Evolutionary conservation across 2,113 vertebrate species (phyloP), one percentile per base, ranked within the genome.

Genomic region (Gymnogyps californianus): DNA sequence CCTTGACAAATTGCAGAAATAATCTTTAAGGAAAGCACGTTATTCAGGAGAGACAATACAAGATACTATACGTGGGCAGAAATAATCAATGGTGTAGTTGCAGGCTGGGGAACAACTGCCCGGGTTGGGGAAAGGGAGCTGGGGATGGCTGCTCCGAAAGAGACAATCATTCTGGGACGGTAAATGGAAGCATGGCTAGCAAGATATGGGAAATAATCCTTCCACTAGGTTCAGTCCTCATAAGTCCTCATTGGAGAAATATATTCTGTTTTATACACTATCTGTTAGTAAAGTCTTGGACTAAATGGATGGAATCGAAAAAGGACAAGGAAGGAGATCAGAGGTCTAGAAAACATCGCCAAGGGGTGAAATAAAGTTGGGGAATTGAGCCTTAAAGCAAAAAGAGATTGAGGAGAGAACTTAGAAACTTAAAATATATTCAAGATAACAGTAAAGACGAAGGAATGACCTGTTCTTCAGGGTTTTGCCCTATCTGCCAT

Each of bases 251-350:
- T 2, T 34, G 55, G 16, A 42, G 36, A 49, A 54, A 31, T 7
- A 38, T 0, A 5, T 57, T 10, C 62, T 81, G n/a, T 1, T 29
- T 21, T 13, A 19, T 2, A 13, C 8, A 4, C 10, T 5, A 3
- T 3, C 4, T 9, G 31, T 4, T 2, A 32, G 40, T 6, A 29
- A n/a, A 46, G 44, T 0, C 71, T 34, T 18, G 42, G 31, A 11
- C 3, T 5, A 54, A 54, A 40, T 2, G 9, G 10, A 70, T 13
- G 26, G 54, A 62, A 25, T 8, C 0, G 2, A 24, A 69, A 61
- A 69, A 57, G 29, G 34, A 65, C 15, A 31, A 38, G 34, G 51
- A 20, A 65, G 65, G 46, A 51, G 44, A 58, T 20, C 34, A 66
- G 46, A 67, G 58, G 3, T 9, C 6, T 21, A 36, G 13, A 9